Evolutionary conservation across 1,140 invertebrate species (phyloP), one percentile per base, ranked within the genome.

Genomic region (Heliothis virescens): DNA sequence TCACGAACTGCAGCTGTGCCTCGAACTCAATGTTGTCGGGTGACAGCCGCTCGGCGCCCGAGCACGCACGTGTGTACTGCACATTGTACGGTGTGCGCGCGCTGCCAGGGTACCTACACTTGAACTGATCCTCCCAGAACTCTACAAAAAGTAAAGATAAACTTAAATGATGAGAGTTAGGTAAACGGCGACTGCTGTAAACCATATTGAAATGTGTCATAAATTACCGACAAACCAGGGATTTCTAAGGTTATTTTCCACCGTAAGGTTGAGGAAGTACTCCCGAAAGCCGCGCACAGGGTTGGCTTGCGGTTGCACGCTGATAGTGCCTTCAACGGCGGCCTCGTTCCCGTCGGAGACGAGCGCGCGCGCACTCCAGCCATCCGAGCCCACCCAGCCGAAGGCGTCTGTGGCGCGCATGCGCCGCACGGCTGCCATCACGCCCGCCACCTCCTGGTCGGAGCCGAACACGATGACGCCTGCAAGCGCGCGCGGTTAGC

Each of bases 401-500:
- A 99, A 99, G 60, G 95, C 95, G 5, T 97, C 97, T 1, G 98
- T 98, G 48, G 97, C 98, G 87, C 98, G 98, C 82, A 96, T 96
- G n/a, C 98, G 96, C 34, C 97, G 95, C 1, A 99, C 98, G 0
- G 98, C 98, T 80, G 97, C 95, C 98, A 99, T 99, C 79, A 99
- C 96, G 47, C 97, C 98, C 0, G 98, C 98, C 29, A 99, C 98
- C 95, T 99, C 98, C 95, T 99, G 98, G 95, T 99, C 98, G 1
- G 98, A 99, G 0, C 98, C 99, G 91, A 98, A 99, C 85, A 99
- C 97, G 74, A 99, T 99, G 47, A 98, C 98, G 57, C 99, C 98
- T 98, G 95, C 15, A 69, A 52, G 16, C 34, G 52, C 34, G 41
- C 15, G 3, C 21, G 21, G 34, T 48, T 18, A 11, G n/a, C n/a